Base-by-base conservation (phyloP, 2,888 invertebrate species). In the Synergus gifuensis region DNA sequence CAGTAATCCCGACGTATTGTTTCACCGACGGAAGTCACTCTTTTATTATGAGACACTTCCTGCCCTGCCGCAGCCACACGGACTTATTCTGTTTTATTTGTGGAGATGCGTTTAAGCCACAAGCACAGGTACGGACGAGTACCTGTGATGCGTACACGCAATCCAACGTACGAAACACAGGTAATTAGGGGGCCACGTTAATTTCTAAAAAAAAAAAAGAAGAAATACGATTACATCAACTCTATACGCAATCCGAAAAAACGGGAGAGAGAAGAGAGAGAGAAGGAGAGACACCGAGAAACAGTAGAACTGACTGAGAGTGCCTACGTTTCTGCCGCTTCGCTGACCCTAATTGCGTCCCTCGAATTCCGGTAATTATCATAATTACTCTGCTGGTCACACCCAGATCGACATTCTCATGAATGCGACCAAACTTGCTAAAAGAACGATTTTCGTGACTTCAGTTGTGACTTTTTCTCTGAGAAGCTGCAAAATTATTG, bases 341-440 rank as follows among this genome's bases (percentile, higher is more conserved):
- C 83, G 83, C 82, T 84, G 84, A 83, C 84, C 87, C 83, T 87
- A 87, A 87, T 88, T 88, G 85, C 87, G 86, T 86, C 85, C 87
- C 88, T 85, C 87, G 88, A 88, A 89, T 90, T 90, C 90, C 90
- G 89, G 89, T 89, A 90, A 90, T 90, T 90, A 90, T 89, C 86
- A 89, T 90, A 90, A 90, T 90, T 89, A 87, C 85, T 84, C 83
- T 80, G 83, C 83, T 85, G 85, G 87, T 86, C 88, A 87, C 89
- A 87, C 88, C 87, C 88, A 88, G 88, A 90, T 88, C 87, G 88
- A 85, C 85, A 85, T 84, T 79, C 79, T 79, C 46, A 82, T 80
- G 81, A 78, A 82, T 79, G 81, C 42, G 81, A 49, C 14, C 36
- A n/a, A 73, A 73, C 36, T 73, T 40, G 54, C 54, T 54, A 54